Evolutionary conservation across 2,113 vertebrate genomes (phyloP).

Genomic region (Lophura nycthemera): DNA sequence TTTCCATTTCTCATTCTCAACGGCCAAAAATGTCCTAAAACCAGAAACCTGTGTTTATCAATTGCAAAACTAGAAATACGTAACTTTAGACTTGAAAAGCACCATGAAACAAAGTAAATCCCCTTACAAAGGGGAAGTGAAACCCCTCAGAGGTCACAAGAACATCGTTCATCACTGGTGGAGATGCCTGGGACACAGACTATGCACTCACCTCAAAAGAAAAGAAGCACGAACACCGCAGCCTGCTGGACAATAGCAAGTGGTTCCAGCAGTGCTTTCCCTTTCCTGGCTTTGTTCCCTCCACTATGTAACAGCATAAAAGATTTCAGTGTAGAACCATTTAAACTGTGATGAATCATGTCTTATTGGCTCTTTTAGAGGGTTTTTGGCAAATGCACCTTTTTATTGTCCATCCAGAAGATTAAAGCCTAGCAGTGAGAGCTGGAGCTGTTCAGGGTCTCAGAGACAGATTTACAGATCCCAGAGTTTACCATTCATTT

Average conservation of each 20-base stretch:
- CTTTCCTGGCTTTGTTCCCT: neutral
- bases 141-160: neutral
- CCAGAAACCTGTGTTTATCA: neutral
- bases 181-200: neutral
- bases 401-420: neutral
- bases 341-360: neutral
- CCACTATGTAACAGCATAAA: neutral
- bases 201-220: neutral
- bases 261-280: neutral
- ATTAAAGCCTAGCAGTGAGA: neutral
- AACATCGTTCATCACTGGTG: neutral
- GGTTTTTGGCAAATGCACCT: neutral
- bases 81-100: neutral
- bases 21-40: neutral
- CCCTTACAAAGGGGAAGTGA: neutral
- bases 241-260: neutral
- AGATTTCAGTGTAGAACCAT: neutral
- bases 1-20: neutral
- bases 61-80: neutral
- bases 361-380: neutral
- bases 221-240: neutral
- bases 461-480: neutral
- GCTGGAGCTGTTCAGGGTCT: neutral
- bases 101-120: neutral
- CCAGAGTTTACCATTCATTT: neutral